phyloP scores from a whole-genome alignment of 2,113 vertebrate genomes.

The Madoqua kirkii region DNA sequence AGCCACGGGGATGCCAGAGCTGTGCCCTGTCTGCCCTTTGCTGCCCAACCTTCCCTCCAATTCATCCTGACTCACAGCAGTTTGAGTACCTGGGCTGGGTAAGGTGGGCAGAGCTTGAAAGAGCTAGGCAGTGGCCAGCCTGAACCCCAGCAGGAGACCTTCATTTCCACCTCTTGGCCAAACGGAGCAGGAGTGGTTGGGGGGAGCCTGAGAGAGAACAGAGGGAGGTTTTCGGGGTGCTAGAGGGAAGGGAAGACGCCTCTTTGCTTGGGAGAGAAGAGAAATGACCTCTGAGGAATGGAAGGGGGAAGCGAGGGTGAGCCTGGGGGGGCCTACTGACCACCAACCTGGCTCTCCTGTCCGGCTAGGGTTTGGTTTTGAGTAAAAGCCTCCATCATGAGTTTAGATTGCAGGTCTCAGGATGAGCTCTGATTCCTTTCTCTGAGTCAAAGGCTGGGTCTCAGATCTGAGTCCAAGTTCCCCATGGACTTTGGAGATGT shows the following conservation, averaged over 20 bases:
- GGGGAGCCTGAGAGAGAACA: not conserved
- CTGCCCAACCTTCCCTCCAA: not conserved
- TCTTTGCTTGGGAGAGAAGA: not conserved
- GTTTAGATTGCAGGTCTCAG: not conserved
- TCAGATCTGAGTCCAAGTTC: not conserved
- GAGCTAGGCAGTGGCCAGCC: not conserved
- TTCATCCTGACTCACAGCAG: not conserved
- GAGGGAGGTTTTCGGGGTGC: not conserved
- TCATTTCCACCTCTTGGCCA: not conserved
- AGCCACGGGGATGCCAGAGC: not conserved
- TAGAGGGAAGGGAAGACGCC: not conserved
- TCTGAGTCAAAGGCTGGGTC: not conserved
- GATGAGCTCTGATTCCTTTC: not conserved
- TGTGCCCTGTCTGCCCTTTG: not conserved
- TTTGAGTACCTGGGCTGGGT: not conserved
- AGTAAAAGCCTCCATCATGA: not conserved
- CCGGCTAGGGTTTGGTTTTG: not conserved
- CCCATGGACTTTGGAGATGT: rapidly evolving
- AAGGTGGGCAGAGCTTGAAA: not conserved
- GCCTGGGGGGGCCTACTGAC: rapidly evolving
- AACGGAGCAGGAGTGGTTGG: not conserved
- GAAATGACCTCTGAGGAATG: not conserved
- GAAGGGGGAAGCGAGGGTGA: not conserved
- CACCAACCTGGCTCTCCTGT: not conserved
- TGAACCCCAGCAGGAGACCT: not conserved